phyloP scores from a whole-genome alignment of 2,113 vertebrate species.

The Python bivittatus region DNA sequence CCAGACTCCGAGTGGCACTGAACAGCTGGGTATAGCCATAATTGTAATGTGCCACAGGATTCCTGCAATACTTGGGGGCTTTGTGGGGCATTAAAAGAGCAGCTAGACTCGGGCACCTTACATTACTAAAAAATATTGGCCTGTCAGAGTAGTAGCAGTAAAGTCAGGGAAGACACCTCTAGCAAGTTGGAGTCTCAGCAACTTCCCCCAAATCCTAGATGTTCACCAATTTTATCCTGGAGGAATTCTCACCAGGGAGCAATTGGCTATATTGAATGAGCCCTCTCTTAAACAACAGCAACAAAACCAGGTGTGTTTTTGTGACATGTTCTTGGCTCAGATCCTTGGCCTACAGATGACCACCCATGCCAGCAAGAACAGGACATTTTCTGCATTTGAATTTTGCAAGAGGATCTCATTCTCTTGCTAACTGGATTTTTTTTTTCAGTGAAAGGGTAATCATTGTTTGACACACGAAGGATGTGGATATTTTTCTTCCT shows the following conservation, averaged over 20 bases:
- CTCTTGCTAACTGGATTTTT: conserved; percentile 15
- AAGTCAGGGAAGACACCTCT: too few species aligned
- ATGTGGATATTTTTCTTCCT: background rate
- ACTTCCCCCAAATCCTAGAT: background rate
- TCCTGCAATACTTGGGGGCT: too few species aligned
- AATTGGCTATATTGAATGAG: background rate
- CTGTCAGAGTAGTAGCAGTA: too few species aligned
- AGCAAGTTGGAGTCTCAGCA: background rate
- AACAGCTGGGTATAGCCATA: too few species aligned
- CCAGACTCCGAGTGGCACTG: too few species aligned
- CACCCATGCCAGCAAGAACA: background rate
- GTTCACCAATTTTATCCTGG: background rate
- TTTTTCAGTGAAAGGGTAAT: background rate
- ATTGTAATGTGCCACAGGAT: too few species aligned
- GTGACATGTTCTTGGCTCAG: background rate
- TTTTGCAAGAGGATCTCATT: background rate
- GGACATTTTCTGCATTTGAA: background rate
- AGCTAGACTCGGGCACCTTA: too few species aligned
- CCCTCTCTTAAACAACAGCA: too few species aligned
- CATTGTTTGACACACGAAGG: background rate
- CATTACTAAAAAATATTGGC: too few species aligned
- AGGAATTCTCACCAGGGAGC: background rate
- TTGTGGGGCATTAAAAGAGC: too few species aligned
- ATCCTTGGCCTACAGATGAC: background rate
- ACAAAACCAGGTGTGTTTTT: too few species aligned